Base-by-base conservation (phyloP, 2,888 invertebrate genomes). In the Pterostichus niger region DNA sequence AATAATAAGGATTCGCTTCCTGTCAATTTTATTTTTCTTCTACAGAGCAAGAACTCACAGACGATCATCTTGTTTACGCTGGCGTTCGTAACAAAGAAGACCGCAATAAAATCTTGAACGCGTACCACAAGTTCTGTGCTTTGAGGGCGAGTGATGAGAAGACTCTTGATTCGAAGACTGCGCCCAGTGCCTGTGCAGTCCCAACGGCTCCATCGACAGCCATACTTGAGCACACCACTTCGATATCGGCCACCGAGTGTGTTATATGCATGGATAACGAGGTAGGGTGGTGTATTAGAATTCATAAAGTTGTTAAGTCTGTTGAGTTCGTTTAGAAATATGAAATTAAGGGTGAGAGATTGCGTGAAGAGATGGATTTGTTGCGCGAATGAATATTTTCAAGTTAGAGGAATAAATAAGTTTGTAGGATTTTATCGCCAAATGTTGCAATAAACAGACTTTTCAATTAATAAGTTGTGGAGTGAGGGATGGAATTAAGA, bases 251-350 rank as follows among this genome's bases (percentile, higher is more conserved):
- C 84, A 91, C 93, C 7, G 97, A 97, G 90, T 97, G 97, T 91
- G 95, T 96, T 49, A 92, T 97, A 86, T 97, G 97, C 89, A 93
- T 97, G 93, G 96, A 96, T 89, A 90, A 91, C 85, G 89, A 91
- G 90, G 95, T 94, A 90, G 92, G 91, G 3, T 40, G 40, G 7
- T 6, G 89, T 90, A 90, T 86, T 77, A 59, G 56, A 24, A 24
- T 24, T 24, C 1, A 24, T 24, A 24, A 24, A 24, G 24, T 24
- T 24, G 24, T 24, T 24, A 3, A 24, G n/a, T n/a, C n/a, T n/a
- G n/a, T n/a, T n/a, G n/a, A n/a, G n/a, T n/a, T 24, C 2, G 24
- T 24, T 24, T 24, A 3, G 24, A 24, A 24, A 2, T 24, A 24
- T 24, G 24, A 3, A 24, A 24, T 24, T 24, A 3, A 24, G 3